Base-by-base conservation (phyloP, 1,140 invertebrate genomes). In the Drosophila miranda region DNA sequence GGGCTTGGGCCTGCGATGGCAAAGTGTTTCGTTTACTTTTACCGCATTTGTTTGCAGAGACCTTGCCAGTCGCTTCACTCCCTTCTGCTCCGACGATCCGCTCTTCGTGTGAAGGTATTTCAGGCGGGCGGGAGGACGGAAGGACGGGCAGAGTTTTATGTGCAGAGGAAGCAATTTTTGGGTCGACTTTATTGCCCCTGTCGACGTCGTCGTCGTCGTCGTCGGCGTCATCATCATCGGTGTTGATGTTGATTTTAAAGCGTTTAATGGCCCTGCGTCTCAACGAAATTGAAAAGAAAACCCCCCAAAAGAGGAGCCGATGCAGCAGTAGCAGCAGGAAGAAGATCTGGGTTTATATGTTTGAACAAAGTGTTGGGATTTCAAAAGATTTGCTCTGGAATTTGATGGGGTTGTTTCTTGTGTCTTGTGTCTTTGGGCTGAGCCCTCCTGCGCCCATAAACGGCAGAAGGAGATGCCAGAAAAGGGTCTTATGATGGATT, bases 1-100 rank as follows among this genome's bases (percentile, higher is more conserved):
- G 21, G 8, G 16, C 16, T 16, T 16, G 16, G 13, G 11, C 3
- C 14, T 41, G 49, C 53, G 51, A 23, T 38, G 81, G 56, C 58
- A 84, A 84, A 84, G 81, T 84, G 80, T 86, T 84, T 84, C 80
- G 80, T 86, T 84, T 80, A 84, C 72, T 86, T 84, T 86, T 68
- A 70, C 66, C 64, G 67, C 76, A 75, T 83, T 66, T 82, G 78
- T 70, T 77, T 70, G 79, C 80, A 59, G 64, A 66, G 62, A 38
- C 34, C 80, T 80, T 80, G 45, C 72, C 72, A 83, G 23, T 26
- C 4, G 23, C 4, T 56, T 64, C 67, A 71, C 68, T 48, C 50
- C 56, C 19, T 19, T 19, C 19, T 19, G 46, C 57, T 42, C 72
- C 84, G 61, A 69, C 72, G 72, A 64, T 49, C 48, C 57, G 50